Base-by-base conservation (phyloP, 2,797 vertebrate species). In the Micromesistius poutassou region DNA sequence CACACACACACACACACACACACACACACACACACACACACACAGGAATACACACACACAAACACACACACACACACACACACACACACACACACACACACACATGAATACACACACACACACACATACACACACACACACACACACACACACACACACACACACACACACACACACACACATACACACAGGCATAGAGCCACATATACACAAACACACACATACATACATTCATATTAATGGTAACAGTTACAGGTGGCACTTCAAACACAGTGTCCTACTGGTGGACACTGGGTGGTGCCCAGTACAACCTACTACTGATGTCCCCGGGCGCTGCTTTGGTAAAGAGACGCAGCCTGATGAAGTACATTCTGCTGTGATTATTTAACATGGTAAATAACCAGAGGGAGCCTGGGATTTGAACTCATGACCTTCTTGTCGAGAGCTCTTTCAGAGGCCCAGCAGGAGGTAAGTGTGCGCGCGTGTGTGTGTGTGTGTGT, bases 1-100 rank as follows among this genome's bases (percentile, higher is more conserved):
- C 7, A 70, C 42, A 93, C 82, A 66, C 28, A 77, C 42, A 76
- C 25, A 22, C 66, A 74, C 36, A 74, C 19, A n/a, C 33, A 28
- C 10, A 25, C 68, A 30, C 30, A 74, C 12, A 30, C 30, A 25
- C 19, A 31, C 40, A 72, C 42, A 94, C 83, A 66, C 2, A 40
- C 30, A 33, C 33, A 5, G 33, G 6, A 33, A 35, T 7, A 35
- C 33, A 35, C 33, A 35, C 33, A 35, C 33, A 35, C 33, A 35
- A 5, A 35, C 7, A 8, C 36, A 38, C 71, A 38, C 6, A 50
- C 0, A 22, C 16, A 50, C 42, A 46, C 13, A 50, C 14, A 50
- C 16, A 50, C 13, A 50, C 14, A 50, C 46, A 50, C 46, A 50
- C 46, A 50, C 46, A 50, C 46, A 40, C 38, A 40, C 38, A 46